Percentiles rank a stretch among this genome's conserved stretches.
These are phyloP conservation scores for Cryptocheilus praepositus DNA, from an alignment of 2,888 invertebrate genomes.

Conservation along the genomic window DNA sequence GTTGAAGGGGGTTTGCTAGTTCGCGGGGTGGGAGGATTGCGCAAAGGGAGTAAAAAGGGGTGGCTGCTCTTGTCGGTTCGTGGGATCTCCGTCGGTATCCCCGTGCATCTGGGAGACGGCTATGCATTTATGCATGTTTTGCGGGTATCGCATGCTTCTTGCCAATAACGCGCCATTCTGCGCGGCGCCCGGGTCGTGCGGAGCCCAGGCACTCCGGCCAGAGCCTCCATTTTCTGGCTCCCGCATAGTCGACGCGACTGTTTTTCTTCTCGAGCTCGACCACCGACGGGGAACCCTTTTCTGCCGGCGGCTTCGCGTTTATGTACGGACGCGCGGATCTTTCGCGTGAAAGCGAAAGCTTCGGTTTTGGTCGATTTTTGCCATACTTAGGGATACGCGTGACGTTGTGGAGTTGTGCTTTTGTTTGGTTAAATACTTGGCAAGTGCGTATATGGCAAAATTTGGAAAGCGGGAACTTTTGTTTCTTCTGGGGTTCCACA, in stretches of 20 bases:
- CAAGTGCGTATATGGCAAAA: too few relatives aligned
- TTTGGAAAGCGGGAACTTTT: too few relatives aligned
- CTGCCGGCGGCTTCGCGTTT: too few relatives aligned
- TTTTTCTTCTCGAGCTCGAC: slow-evolving; percentile 4
- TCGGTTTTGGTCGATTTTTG: too few relatives aligned
- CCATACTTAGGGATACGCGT: too few relatives aligned
- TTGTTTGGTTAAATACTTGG: too few relatives aligned
- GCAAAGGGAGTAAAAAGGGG: slow-evolving; percentile 53
- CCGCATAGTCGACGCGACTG: slow-evolving; percentile 52
- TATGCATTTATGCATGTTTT: slow-evolving; percentile 72
- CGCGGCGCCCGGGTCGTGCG: slow-evolving; percentile 47
- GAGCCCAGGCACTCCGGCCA: slow-evolving; percentile 23
- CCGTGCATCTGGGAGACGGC: slow-evolving; percentile 65
- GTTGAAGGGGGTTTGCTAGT: neutral
- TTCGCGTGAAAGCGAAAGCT: too few relatives aligned
- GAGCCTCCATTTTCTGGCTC: slow-evolving; percentile 47
- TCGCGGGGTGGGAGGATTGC: slow-evolving; percentile 21
- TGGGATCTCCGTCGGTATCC: slow-evolving; percentile 65
- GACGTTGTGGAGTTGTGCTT: too few relatives aligned
- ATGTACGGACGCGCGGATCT: too few relatives aligned
- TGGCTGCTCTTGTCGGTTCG: slow-evolving; percentile 61
- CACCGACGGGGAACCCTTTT: neutral
- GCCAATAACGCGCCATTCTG: slow-evolving; percentile 68
- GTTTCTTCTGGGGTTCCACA: too few relatives aligned
- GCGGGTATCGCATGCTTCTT: slow-evolving; percentile 71